Base-by-base conservation (phyloP, 2,113 vertebrate genomes). In the Cynoglossus semilaevis region DNA sequence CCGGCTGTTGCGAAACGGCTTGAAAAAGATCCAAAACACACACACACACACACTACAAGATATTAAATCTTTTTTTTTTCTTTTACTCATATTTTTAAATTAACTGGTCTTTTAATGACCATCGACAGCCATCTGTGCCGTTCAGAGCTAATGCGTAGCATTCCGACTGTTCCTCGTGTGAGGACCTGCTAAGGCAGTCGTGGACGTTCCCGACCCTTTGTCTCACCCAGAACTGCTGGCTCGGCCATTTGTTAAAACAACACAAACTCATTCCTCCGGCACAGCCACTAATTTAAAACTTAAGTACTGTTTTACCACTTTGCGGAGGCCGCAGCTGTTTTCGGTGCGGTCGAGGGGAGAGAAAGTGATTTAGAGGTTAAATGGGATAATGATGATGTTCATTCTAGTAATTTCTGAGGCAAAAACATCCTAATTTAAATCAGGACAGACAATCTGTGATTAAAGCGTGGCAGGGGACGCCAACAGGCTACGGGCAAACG, bases 301-400 rank as follows among this genome's bases (percentile, higher is more conserved):
- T 63, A 71, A 80, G 59, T 66, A 35, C 18, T 47, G 45, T 50
- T 71, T 66, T 67, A 60, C 51, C 78, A 63, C 72, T 74, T 63
- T 77, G 22, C 74, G 77, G 73, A 80, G 77, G 69, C 69, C 73
- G 73, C 59, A 63, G 72, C 76, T 78, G 77, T 80, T 78, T 67
- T 58, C 66, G 73, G 56, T 71, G 79, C 14, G 76, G 82, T 76
- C 8, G 18, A 51, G 35, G 65, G 61, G 58, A 72, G 76, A 74
- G 76, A 77, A 71, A 77, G 75, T 85, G 80, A 82, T 85, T 82
- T 82, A 82, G 70, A 78, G 71, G 66, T 71, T 69, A 61, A 71
- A 75, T 48, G 71, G 60, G 74, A 82, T 82, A 76, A 85, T 82
- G 67, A 82, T 70, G 63, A 78, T 80, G 72, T 82, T 80, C 70